Conservation (phyloP, 2,888 invertebrate species). For the Operophtera brumata region DNA sequence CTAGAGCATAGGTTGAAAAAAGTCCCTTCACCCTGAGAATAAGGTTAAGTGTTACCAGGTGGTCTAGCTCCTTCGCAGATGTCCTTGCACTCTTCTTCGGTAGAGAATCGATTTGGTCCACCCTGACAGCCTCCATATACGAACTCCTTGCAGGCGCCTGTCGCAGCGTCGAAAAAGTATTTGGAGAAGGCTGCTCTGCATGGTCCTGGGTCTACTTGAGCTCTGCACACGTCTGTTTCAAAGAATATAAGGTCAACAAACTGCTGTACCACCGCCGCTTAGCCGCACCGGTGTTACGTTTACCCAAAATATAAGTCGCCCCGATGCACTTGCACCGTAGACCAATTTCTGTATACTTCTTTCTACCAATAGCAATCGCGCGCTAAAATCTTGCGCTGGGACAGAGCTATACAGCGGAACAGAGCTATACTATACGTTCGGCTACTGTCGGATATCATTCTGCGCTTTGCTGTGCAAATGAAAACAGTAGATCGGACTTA, state of each 20-base stretch:
- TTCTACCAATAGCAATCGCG: too few relatives aligned
- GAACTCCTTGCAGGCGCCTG: constrained; percentile 85
- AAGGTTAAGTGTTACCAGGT: constrained; percentile 43
- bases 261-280: too few relatives aligned
- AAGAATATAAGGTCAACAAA: background rate
- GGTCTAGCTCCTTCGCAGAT: constrained; percentile 78
- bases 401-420: too few relatives aligned
- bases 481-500: too few relatives aligned
- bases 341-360: too few relatives aligned
- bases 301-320: too few relatives aligned
- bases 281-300: too few relatives aligned
- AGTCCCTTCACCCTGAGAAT: background rate
- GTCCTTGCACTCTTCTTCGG: constrained; percentile 86
- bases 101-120: constrained; percentile 91
- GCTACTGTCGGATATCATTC: too few relatives aligned
- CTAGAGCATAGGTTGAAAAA: background rate
- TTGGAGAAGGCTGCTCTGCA: constrained; percentile 84
- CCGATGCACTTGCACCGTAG: too few relatives aligned
- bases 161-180: constrained; percentile 84
- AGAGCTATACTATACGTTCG: too few relatives aligned
- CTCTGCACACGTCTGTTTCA: constrained; percentile 86
- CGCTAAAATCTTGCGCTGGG: too few relatives aligned
- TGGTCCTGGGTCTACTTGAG: constrained; percentile 84
- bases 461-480: too few relatives aligned
- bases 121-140: constrained; percentile 92